Conservation (phyloP, 2,888 invertebrate species). For the Caenorhabditis sp. region DNA sequence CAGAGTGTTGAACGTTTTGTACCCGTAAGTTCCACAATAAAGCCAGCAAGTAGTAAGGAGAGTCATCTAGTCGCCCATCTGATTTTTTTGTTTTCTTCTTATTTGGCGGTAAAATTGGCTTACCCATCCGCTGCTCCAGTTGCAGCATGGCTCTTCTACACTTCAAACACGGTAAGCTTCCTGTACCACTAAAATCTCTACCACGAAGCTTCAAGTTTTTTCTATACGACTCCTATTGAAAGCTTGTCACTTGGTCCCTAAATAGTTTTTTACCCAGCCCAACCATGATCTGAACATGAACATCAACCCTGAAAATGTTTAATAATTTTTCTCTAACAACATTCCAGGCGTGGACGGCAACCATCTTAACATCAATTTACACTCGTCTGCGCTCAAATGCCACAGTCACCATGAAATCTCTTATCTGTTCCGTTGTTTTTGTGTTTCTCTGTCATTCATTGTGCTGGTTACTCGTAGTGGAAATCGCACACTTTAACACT, state of each 20-base stretch:
- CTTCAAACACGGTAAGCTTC: conserved; percentile 53
- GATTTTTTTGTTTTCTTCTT: conserved; percentile 28
- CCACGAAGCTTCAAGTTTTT: too few relatives aligned
- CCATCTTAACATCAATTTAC: conserved; percentile 28
- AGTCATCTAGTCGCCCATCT: conserved; percentile 28
- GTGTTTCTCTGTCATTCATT: conserved; percentile 8
- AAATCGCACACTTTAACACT: conserved; percentile 31
- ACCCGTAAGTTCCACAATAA: conserved; percentile 2
- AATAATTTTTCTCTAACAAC: background rate
- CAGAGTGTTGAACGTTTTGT: conserved; percentile 15
- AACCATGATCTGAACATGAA: too few relatives aligned
- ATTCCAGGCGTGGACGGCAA: conserved; percentile 34
- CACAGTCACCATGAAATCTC: background rate
- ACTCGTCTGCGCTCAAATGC: conserved; percentile 6
- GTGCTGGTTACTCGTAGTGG: conserved; percentile 28
- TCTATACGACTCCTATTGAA: too few relatives aligned
- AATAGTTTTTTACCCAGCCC: too few relatives aligned
- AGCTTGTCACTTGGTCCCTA: too few relatives aligned
- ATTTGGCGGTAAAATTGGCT: conserved; percentile 37
- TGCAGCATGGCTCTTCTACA: conserved; percentile 61
- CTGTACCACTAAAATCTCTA: too few relatives aligned
- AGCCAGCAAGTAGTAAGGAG: conserved; percentile 22
- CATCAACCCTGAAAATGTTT: too few relatives aligned
- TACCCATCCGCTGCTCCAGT: conserved; percentile 47
- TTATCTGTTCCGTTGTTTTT: conserved; percentile 9